A percentile compares a stretch with the other conserved stretches of the same genome.
Conservation (phyloP, 1,140 invertebrate species). For the Chironomus tepperi region DNA sequence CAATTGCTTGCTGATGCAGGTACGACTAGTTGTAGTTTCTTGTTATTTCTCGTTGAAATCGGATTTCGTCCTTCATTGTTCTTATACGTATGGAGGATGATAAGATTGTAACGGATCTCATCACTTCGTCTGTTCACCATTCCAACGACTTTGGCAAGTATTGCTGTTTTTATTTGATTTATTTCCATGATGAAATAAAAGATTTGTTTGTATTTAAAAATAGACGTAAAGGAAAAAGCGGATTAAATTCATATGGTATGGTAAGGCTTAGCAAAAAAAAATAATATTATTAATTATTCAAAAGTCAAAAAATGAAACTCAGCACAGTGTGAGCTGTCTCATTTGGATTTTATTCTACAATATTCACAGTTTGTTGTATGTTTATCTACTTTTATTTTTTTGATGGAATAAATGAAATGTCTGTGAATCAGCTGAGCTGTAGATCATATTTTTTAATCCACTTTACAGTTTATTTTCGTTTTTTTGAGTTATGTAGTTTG, state of each 20-base stretch:
- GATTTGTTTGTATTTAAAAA: neutral
- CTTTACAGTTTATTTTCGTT: neutral
- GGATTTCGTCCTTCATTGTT: constrained; percentile 10
- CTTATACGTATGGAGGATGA: neutral
- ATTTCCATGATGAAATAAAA: neutral
- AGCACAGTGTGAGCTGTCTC: neutral
- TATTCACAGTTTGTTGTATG: neutral
- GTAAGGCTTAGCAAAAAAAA: neutral
- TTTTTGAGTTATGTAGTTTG: too few relatives aligned
- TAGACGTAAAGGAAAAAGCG: constrained; percentile 19
- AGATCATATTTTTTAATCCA: neutral
- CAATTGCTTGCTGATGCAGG: neutral
- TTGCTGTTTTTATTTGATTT: neutral
- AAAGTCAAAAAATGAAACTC: constrained; percentile 15
- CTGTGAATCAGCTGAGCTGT: neutral
- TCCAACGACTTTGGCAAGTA: constrained; percentile 10
- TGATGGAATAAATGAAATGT: neutral
- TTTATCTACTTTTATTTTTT: neutral
- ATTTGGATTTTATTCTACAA: neutral
- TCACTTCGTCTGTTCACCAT: neutral
- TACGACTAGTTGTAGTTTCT: constrained; percentile 8
- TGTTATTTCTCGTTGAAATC: neutral
- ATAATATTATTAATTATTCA: constrained; percentile 18
- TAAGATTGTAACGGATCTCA: constrained; percentile 3
- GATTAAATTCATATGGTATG: constrained; percentile 18